Percentiles rank a stretch among this genome's conserved stretches.
These are phyloP conservation scores for Seriola rivoliana DNA, from an alignment of 2,113 vertebrate species.

Conservation along the genomic window DNA sequence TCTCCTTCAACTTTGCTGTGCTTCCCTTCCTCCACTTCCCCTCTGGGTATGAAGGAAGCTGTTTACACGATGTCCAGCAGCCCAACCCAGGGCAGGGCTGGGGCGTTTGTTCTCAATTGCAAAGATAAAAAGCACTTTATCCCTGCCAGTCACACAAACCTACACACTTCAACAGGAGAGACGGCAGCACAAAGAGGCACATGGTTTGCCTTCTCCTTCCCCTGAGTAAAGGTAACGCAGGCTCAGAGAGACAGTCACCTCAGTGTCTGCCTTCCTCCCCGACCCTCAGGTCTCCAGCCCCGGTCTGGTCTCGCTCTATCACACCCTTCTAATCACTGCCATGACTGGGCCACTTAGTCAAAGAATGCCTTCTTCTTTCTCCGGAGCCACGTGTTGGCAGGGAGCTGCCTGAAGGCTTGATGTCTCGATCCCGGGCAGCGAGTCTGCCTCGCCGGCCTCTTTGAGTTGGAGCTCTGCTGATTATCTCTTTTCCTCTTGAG, in stretches of 20 bases:
- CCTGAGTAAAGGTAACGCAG: slow-evolving; percentile 48
- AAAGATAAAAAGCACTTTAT: slow-evolving; percentile 74
- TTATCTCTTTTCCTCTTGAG: slow-evolving; percentile 33
- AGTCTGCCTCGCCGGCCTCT: slow-evolving; percentile 28
- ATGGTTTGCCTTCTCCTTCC: slow-evolving; percentile 73
- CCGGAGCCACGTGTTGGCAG: slow-evolving; percentile 69
- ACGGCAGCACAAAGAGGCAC: slow-evolving; percentile 62
- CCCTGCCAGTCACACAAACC: slow-evolving; percentile 54
- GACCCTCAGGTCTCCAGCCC: slow-evolving; percentile 44
- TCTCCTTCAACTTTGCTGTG: slow-evolving; percentile 41
- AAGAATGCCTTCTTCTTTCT: slow-evolving; percentile 78
- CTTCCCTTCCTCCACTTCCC: slow-evolving; percentile 55
- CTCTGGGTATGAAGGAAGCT: slow-evolving; percentile 60
- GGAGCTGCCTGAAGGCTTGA: slow-evolving; percentile 44
- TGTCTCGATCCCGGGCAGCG: slow-evolving; percentile 32
- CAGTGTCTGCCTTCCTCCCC: slow-evolving; percentile 42
- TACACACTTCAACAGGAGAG: slow-evolving; percentile 40
- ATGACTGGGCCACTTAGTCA: slow-evolving; percentile 76
- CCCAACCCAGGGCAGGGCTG: slow-evolving; percentile 67
- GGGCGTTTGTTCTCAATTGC: slow-evolving; percentile 86
- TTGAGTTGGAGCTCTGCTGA: slow-evolving; percentile 8
- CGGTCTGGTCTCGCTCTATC: slow-evolving; percentile 68
- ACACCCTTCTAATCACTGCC: slow-evolving; percentile 77
- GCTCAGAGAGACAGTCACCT: slow-evolving; percentile 60
- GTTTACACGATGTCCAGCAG: slow-evolving; percentile 57